Conservation (phyloP, 2,113 vertebrate genomes). For the Limnothrissa miodon region DNA sequence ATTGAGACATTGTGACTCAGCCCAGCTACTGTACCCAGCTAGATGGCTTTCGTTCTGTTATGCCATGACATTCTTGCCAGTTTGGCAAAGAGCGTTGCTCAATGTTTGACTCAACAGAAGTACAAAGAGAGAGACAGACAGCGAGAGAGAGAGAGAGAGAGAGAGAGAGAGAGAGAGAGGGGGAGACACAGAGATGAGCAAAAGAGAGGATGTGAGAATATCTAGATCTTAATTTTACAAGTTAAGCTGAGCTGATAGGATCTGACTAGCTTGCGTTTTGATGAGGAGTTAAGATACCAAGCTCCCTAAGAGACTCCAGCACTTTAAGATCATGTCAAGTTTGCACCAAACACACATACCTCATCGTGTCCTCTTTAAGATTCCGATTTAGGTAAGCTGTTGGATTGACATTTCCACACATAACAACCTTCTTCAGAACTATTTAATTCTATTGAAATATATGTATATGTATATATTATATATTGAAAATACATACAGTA, state of each 20-base stretch:
- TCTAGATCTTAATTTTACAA: slow-evolving; percentile 1
- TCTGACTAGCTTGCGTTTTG: not conserved
- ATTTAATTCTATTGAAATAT: too few species aligned
- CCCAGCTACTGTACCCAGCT: not conserved
- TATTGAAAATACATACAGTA: too few species aligned
- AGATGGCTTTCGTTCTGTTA: not conserved
- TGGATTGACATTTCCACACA: slow-evolving; percentile 44
- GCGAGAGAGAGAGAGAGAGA: not conserved
- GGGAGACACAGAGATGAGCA: not conserved
- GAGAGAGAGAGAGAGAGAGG: not conserved
- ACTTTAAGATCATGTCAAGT: not conserved
- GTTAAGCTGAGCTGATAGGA: slow-evolving; percentile 6
- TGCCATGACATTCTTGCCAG: not conserved
- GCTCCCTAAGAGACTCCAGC: not conserved
- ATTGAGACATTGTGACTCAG: not conserved
- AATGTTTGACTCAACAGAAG: not conserved
- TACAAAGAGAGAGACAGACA: not conserved
- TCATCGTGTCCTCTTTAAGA: not conserved
- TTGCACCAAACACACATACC: not conserved
- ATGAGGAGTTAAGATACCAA: not conserved
- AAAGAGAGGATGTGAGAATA: slow-evolving; percentile 1
- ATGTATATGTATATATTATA: too few species aligned
- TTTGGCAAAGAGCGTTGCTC: not conserved
- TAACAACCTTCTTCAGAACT: slow-evolving; percentile 26
- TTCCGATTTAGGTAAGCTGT: slow-evolving; percentile 23